phyloP scores from a whole-genome alignment of 2,113 vertebrate genomes.

The Ophthalmolycus amberensis region DNA sequence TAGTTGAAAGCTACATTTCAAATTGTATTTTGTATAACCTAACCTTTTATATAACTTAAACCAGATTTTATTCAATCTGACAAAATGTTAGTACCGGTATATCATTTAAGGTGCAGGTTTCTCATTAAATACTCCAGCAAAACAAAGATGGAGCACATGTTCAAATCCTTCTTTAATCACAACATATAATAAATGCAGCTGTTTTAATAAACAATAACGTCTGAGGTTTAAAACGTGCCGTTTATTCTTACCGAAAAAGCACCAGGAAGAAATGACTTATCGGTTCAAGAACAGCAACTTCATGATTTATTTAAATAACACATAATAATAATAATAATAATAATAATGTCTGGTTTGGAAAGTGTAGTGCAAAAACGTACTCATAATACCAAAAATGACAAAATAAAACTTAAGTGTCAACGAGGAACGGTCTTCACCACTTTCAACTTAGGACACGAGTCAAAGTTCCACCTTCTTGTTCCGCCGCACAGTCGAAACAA shows the following conservation, averaged over 20 bases:
- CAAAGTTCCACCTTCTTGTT: slow-evolving; percentile 12
- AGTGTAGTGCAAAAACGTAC: slow-evolving; percentile 72
- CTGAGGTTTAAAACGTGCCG: slow-evolving; percentile 50
- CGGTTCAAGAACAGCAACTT: slow-evolving; percentile 31
- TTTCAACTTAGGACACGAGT: slow-evolving; percentile 11
- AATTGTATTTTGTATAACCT: no score
- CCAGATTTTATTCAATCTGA: neutral
- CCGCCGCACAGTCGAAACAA: neutral
- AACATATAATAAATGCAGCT: slow-evolving; percentile 68
- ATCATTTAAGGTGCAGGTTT: neutral
- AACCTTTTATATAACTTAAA: no score
- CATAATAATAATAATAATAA: slow-evolving; percentile 17
- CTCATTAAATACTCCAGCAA: neutral
- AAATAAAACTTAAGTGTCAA: slow-evolving; percentile 21
- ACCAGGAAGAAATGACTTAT: slow-evolving; percentile 24
- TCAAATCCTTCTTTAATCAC: slow-evolving; percentile 66
- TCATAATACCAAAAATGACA: slow-evolving; percentile 39
- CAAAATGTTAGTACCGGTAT: neutral
- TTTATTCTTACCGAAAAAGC: slow-evolving; percentile 54
- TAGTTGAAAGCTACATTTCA: no score
- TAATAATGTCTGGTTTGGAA: slow-evolving; percentile 63
- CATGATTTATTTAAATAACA: slow-evolving; percentile 73
- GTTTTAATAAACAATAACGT: slow-evolving; percentile 75
- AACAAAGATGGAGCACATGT: slow-evolving; percentile 10
- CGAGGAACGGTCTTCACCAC: slow-evolving; percentile 22